Evolutionary conservation across 53 echinoderm and acorn worm genomes (phyloP).

Genomic region (Astropecten irregularis): DNA sequence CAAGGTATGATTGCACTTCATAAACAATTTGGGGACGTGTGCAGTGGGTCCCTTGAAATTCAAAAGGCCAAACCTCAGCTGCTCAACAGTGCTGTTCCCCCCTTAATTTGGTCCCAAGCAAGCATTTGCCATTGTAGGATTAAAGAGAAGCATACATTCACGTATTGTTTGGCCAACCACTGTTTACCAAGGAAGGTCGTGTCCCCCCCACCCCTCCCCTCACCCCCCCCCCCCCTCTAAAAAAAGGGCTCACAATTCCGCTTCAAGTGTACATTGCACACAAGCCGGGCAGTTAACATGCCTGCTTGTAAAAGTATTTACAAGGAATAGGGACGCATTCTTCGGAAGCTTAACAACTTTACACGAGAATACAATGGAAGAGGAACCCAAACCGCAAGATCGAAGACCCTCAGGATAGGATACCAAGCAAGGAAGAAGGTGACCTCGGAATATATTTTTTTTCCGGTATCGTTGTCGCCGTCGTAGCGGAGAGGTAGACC

Average conservation of each 20-base stretch:
- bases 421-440: neutral
- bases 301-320: neutral
- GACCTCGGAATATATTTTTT: neutral
- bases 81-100: too few relatives aligned
- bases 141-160: too few relatives aligned
- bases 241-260: neutral
- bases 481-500: neutral
- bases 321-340: slow-evolving; percentile 18
- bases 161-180: neutral
- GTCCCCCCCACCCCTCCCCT: too few relatives aligned
- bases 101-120: too few relatives aligned
- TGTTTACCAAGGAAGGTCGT: neutral
- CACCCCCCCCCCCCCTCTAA: too few relatives aligned
- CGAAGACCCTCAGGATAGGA: neutral
- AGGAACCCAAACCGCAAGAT: neutral
- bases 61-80: too few relatives aligned
- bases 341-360: slow-evolving; percentile 42
- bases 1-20: too few relatives aligned
- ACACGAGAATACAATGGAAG: slow-evolving; percentile 26
- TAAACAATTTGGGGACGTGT: too few relatives aligned
- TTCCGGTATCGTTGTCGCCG: neutral
- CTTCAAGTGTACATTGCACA: neutral
- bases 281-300: neutral
- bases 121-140: slow-evolving; percentile 31
- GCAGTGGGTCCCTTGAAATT: too few relatives aligned